Percentiles rank a stretch among this genome's conserved stretches.
Evolutionary conservation across 2,113 vertebrate genomes (phyloP).

Genomic region (Protobothrops flavoviridis): DNA sequence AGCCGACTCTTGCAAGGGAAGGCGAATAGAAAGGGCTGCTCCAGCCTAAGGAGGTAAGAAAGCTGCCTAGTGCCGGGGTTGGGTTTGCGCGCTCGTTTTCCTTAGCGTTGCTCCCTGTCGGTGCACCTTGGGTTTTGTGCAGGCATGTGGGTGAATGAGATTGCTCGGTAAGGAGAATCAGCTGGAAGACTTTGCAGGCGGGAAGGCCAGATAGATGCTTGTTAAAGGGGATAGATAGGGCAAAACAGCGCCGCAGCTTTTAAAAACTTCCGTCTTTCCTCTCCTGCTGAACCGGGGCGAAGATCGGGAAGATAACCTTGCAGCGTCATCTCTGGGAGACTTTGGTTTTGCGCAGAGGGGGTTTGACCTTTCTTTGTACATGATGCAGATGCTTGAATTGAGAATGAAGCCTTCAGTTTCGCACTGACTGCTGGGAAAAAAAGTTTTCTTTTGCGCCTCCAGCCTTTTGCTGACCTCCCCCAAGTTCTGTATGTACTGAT

Average conservation of each 20-base stretch:
- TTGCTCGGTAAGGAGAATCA: constrained; percentile 38
- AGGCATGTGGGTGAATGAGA: not conserved
- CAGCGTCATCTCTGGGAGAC: constrained; percentile 1
- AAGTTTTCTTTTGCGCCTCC: not conserved
- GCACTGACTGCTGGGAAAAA: not conserved
- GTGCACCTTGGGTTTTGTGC: not conserved
- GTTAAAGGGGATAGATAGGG: not conserved
- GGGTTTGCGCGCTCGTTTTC: constrained; percentile 19
- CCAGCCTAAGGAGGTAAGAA: constrained; percentile 74
- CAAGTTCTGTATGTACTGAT: not conserved
- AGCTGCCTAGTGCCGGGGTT: constrained; percentile 1
- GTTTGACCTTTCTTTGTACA: constrained; percentile 26
- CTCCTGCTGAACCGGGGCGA: not conserved
- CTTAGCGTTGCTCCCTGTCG: not conserved
- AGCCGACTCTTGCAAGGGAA: constrained; percentile 23
- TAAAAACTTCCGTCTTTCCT: not conserved
- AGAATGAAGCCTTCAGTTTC: constrained; percentile 28
- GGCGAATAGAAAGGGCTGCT: constrained; percentile 31
- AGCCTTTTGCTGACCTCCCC: not conserved
- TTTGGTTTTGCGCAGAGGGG: constrained; percentile 10
- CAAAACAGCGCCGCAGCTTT: not conserved
- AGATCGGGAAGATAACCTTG: constrained; percentile 18
- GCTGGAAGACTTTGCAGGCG: constrained; percentile 36
- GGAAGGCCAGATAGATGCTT: constrained; percentile 28
- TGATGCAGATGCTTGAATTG: constrained; percentile 6